Evolutionary conservation across 2,888 invertebrate genomes (phyloP), one percentile per base, ranked within the genome.

Genomic region (Adineta ricciae): DNA sequence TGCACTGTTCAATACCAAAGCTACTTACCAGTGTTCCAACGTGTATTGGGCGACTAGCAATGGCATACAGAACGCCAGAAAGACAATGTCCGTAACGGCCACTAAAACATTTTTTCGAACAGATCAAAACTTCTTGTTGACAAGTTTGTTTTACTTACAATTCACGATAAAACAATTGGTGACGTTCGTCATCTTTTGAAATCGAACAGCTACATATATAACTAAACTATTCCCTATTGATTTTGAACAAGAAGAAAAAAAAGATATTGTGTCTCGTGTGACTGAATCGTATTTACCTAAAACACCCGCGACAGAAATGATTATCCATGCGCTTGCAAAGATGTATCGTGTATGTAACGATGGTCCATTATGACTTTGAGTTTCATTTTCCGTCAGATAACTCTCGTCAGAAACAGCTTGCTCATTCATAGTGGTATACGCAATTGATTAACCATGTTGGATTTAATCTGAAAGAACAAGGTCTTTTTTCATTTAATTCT

Each of bases 161-260:
- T 85, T 85, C 27, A 85, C 83, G 27, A 85, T 85, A 41, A 83
- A 85, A 50, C 83, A 85, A 82, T 84, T 85, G 27, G 85, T 85
- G 16, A 85, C 82, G 36, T 85, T 83, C 8, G 82, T 83, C 46
- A 85, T 16, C 27, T 85, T 85, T 82, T 85, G 83, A 56, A 78
- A 85, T 46, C n/a, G 54, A 16, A 73, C 36, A 14, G 85, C 85
- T 24, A 85, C 73, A 82, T 73, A 84, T 83, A 85, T 78, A 36
- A 85, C 85, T 24, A 85, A 49, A 36, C 85, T 73, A 73, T 85
- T 85, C 4, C 85, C 85, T 85, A 50, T 19, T 49, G 24, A 1
- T 2, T 14, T 27, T 27, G 11, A 7, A 21, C 19, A 2, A n/a
- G 11, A 41, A 32, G 1, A 32, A 2, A 14, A 14, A 7, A 56